A percentile compares a stretch with the other conserved stretches of the same genome.
Evolutionary conservation across 2,888 invertebrate genomes (phyloP).

Genomic region (Eupithecia vulgata): DNA sequence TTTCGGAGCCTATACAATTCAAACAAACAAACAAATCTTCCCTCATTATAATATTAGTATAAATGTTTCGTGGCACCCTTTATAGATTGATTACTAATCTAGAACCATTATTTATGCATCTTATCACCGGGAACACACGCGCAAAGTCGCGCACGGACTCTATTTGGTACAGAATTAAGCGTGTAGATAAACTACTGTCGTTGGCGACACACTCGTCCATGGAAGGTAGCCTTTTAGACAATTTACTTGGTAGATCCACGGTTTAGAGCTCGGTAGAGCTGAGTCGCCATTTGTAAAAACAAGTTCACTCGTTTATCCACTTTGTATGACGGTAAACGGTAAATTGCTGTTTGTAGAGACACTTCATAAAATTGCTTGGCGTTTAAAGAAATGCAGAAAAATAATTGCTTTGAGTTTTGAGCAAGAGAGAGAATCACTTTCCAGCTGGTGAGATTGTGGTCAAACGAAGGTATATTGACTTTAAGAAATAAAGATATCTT

Average conservation of each 20-base stretch:
- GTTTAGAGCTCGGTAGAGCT: background rate
- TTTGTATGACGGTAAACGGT: background rate
- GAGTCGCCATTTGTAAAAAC: background rate
- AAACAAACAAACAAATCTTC: too few species aligned
- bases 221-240: background rate
- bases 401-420: background rate
- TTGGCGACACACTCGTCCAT: background rate
- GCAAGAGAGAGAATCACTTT: too few species aligned
- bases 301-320: conserved; percentile 10
- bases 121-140: too few species aligned
- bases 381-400: background rate
- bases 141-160: too few species aligned
- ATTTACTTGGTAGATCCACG: conserved; percentile 3
- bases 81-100: too few species aligned
- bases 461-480: too few species aligned
- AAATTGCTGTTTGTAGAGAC: conserved; percentile 4
- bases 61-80: too few species aligned
- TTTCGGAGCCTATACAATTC: too few species aligned
- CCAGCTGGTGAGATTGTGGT: too few species aligned
- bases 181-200: background rate
- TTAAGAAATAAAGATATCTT: too few species aligned
- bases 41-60: too few species aligned
- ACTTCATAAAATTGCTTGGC: conserved; percentile 6
- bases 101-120: too few species aligned
- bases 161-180: background rate